phyloP scores from a whole-genome alignment of 1,140 invertebrate species.

The Gyrodactylus bullatarudis region DNA sequence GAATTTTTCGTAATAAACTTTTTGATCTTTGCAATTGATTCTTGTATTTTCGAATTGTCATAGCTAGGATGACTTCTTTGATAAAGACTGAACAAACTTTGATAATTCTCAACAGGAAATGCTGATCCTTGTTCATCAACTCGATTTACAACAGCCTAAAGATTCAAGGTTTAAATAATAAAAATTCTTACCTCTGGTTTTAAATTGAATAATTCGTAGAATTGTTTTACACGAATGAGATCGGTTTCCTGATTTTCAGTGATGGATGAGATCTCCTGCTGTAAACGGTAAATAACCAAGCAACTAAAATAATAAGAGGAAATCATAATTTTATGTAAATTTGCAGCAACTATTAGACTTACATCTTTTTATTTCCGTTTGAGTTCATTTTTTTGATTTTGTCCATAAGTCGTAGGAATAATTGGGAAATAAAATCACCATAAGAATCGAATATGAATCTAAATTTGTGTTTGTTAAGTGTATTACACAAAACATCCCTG shows the following conservation, averaged over 20 bases:
- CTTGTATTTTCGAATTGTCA: background rate
- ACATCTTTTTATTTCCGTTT: conserved; percentile 5
- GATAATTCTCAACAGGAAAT: background rate
- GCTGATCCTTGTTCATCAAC: background rate
- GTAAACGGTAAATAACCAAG: background rate
- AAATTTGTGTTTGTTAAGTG: background rate
- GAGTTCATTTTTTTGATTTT: conserved; percentile 2
- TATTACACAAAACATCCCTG: background rate
- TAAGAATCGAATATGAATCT: background rate
- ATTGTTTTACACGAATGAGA: conserved; percentile 1
- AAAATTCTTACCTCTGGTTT: background rate
- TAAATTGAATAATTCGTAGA: conserved; percentile 3
- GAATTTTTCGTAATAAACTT: no score
- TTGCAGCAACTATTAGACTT: background rate
- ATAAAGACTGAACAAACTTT: background rate
- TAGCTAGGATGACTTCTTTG: background rate
- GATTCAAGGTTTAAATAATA: background rate
- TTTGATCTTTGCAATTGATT: background rate
- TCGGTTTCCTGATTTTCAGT: conserved; percentile 1
- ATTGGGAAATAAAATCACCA: background rate
- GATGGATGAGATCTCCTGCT: background rate
- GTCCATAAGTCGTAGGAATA: background rate
- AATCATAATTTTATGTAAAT: background rate
- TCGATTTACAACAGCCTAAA: conserved; percentile 2
- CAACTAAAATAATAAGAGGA: background rate